phyloP scores from a whole-genome alignment of 1,140 invertebrate genomes.

The Leptopilina boulardi region DNA sequence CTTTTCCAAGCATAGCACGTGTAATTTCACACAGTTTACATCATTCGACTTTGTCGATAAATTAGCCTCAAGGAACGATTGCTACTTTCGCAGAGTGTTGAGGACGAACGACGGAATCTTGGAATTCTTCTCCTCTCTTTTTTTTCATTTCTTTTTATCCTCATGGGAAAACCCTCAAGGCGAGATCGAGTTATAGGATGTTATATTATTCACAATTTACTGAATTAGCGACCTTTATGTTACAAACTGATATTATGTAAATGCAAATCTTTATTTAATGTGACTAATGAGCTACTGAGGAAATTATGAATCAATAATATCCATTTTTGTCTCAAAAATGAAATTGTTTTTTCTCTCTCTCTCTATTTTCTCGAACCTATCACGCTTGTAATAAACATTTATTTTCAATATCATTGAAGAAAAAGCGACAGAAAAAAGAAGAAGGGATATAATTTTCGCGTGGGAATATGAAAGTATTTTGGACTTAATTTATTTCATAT shows the following conservation, averaged over 20 bases:
- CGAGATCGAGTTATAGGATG: constrained; percentile 1
- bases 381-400: neutral
- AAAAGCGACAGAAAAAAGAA: constrained; percentile 3
- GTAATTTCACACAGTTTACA: constrained; percentile 29
- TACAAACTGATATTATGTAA: constrained; percentile 19
- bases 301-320: constrained; percentile 18
- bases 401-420: neutral
- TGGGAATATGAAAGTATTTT: constrained; percentile 17
- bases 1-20: constrained; percentile 12
- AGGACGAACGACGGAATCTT: constrained; percentile 5
- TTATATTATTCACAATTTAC: constrained; percentile 11
- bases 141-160: neutral
- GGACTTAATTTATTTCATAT: neutral
- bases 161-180: constrained; percentile 21
- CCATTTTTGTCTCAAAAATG: neutral
- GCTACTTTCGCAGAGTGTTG: neutral
- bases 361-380: neutral
- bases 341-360: neutral
- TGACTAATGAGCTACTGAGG: constrained; percentile 25
- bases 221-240: neutral
- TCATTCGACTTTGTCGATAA: constrained; percentile 26
- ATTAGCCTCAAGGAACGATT: constrained; percentile 29
- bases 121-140: constrained; percentile 1
- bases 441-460: no score
- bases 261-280: constrained; percentile 20